phyloP scores from a whole-genome alignment of 2,113 vertebrate species.

The Epinephelus lanceolatus region DNA sequence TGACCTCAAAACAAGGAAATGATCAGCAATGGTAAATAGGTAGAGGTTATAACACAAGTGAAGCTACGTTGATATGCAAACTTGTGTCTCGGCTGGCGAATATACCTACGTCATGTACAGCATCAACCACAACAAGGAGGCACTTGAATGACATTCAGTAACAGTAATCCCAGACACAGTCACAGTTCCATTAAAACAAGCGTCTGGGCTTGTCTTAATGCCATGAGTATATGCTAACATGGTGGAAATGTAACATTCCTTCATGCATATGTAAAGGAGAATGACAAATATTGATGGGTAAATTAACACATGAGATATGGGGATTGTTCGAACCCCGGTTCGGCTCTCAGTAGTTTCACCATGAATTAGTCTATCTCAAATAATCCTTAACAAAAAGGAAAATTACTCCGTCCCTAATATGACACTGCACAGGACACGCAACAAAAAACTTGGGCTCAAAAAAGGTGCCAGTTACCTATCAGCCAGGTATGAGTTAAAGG shows the following conservation, averaged over 20 bases:
- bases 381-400: background rate
- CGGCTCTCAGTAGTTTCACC: background rate
- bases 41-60: slow-evolving; percentile 74
- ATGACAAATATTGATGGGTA: slow-evolving; percentile 62
- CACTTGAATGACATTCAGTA: slow-evolving; percentile 55
- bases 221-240: slow-evolving; percentile 55
- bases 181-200: slow-evolving; percentile 74
- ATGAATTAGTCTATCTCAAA: background rate
- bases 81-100: slow-evolving; percentile 28
- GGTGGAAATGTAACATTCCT: slow-evolving; percentile 72
- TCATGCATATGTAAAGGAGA: slow-evolving; percentile 71
- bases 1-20: slow-evolving; percentile 80
- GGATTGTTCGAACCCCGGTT: slow-evolving; percentile 4
- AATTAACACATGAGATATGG: slow-evolving; percentile 49
- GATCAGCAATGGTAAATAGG: slow-evolving; percentile 77
- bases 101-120: slow-evolving; percentile 11
- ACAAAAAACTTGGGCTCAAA: background rate
- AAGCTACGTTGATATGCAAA: slow-evolving; percentile 45
- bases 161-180: slow-evolving; percentile 65
- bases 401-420: no score
- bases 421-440: background rate
- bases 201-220: slow-evolving; percentile 75
- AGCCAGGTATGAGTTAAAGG: background rate
- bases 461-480: background rate
- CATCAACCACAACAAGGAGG: slow-evolving; percentile 61